Evolutionary conservation across 2,113 vertebrate species (phyloP).

Genomic region (Cyprinus carpio): DNA sequence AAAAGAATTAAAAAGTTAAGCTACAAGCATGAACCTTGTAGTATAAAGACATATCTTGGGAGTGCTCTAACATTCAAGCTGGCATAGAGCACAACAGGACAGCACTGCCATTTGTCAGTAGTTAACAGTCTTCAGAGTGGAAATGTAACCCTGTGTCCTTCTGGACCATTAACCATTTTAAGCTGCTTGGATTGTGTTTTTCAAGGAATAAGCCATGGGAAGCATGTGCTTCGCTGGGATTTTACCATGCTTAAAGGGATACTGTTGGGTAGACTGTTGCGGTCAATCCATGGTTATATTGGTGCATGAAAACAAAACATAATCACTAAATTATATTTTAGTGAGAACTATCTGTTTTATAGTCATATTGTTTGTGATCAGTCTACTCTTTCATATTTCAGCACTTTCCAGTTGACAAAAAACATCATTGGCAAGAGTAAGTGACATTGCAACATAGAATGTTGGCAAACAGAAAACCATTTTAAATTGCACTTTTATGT

Average conservation of each 20-base stretch:
- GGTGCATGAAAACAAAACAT: no score
- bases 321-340: no score
- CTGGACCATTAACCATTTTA: slow-evolving; percentile 16
- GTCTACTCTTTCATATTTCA: not conserved
- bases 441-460: slow-evolving; percentile 29
- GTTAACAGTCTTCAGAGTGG: not conserved
- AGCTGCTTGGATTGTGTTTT: not conserved
- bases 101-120: not conserved
- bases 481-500: not conserved
- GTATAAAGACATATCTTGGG: not conserved
- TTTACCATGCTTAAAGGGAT: not conserved
- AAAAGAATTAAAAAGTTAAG: not conserved
- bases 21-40: not conserved
- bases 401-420: not conserved
- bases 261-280: no score
- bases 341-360: no score
- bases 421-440: not conserved
- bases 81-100: not conserved
- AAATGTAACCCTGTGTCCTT: slow-evolving; percentile 6
- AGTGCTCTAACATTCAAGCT: not conserved
- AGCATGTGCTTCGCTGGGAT: not conserved
- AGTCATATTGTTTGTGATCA: not conserved
- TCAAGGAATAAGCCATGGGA: not conserved
- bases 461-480: not conserved
- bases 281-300: no score